Evolutionary conservation across 2,888 invertebrate species (phyloP).

Genomic region (Chrysolina americana): DNA sequence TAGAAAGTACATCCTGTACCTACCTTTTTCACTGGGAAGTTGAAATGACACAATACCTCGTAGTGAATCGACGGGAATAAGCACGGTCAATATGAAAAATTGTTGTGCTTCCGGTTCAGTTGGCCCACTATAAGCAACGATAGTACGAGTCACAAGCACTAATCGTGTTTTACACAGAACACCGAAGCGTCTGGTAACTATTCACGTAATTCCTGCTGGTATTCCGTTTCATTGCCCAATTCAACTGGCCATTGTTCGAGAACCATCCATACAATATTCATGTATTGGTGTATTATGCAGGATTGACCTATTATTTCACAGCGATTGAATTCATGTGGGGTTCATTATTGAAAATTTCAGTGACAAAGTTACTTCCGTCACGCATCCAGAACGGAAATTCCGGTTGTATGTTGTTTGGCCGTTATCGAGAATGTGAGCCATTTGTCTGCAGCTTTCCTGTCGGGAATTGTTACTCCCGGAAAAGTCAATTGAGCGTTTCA

Average conservation of each 20-base stretch:
- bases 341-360: slow-evolving; percentile 16
- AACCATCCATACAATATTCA: neutral
- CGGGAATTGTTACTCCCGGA: slow-evolving; percentile 2
- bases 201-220: neutral
- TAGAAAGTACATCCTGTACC: too few relatives aligned
- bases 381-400: slow-evolving; percentile 1
- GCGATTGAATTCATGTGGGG: slow-evolving; percentile 7
- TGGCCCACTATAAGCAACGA: too few relatives aligned
- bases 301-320: slow-evolving; percentile 5
- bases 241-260: slow-evolving; percentile 1
- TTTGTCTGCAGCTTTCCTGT: slow-evolving; percentile 14
- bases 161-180: neutral
- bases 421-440: slow-evolving; percentile 14
- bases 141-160: too few relatives aligned
- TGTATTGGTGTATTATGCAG: slow-evolving; percentile 11
- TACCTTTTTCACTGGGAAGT: too few relatives aligned
- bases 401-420: slow-evolving; percentile 7
- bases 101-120: too few relatives aligned
- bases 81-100: too few relatives aligned
- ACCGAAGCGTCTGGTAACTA: neutral
- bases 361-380: slow-evolving; percentile 4
- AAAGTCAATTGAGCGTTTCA: slow-evolving; percentile 12
- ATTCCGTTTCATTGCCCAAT: neutral
- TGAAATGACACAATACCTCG: too few relatives aligned
- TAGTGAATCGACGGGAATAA: too few relatives aligned